Conservation (phyloP, 1,140 invertebrate species). For the Drosophila varians region DNA sequence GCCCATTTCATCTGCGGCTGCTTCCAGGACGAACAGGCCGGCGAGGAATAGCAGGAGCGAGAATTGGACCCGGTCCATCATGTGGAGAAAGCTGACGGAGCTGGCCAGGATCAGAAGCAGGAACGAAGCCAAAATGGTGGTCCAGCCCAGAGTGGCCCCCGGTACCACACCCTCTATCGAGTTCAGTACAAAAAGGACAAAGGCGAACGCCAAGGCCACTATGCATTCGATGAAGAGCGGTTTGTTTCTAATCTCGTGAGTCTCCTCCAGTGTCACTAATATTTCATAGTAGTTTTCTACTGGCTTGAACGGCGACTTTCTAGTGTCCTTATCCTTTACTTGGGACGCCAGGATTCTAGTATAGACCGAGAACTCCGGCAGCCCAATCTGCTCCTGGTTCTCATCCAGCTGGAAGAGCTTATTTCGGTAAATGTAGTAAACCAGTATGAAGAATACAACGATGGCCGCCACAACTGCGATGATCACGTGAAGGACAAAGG, state of each 20-base stretch:
- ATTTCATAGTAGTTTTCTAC: slow-evolving; percentile 84
- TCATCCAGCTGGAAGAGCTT: slow-evolving; percentile 86
- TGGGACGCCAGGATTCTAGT: background rate
- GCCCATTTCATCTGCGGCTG: slow-evolving; percentile 87
- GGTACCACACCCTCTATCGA: slow-evolving; percentile 85
- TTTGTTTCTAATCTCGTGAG: slow-evolving; percentile 85
- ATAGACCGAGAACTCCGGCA: background rate
- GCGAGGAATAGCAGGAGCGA: slow-evolving; percentile 91
- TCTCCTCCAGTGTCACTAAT: slow-evolving; percentile 35
- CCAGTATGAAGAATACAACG: slow-evolving; percentile 87
- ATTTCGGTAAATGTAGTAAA: slow-evolving; percentile 89
- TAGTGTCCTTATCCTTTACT: slow-evolving; percentile 21
- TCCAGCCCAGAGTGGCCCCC: slow-evolving; percentile 88
- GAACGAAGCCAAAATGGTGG: slow-evolving; percentile 88
- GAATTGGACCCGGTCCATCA: slow-evolving; percentile 90
- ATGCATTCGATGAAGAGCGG: slow-evolving; percentile 87
- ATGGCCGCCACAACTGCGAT: slow-evolving; percentile 88
- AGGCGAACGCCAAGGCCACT: slow-evolving; percentile 86
- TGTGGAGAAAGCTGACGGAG: slow-evolving; percentile 86
- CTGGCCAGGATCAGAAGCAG: slow-evolving; percentile 87
- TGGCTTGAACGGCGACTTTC: slow-evolving; percentile 83
- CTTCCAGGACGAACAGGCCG: slow-evolving; percentile 90
- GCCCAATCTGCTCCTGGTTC: slow-evolving; percentile 84
- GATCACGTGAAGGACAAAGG: slow-evolving; percentile 91
- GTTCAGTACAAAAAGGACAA: slow-evolving; percentile 87